Evolutionary conservation across 2,113 vertebrate species (phyloP), one percentile per base, ranked within the genome.

Genomic region (Scomber scombrus): DNA sequence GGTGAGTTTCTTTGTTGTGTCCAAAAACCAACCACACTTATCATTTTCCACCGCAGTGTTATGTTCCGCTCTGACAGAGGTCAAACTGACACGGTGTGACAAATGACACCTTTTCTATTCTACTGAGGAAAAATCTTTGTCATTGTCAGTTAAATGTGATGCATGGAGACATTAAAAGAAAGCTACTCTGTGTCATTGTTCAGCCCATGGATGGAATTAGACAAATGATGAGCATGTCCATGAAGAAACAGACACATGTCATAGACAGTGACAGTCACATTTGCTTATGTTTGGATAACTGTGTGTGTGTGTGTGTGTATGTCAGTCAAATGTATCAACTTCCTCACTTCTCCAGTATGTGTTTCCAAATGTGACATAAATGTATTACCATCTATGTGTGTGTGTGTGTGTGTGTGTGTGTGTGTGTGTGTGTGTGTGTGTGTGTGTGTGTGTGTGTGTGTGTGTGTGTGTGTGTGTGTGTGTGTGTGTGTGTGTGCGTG

Each of bases 191-290:
- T 26, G 19, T 0, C 16, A 72, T 81, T 19, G 60, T 54, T 61
- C 7, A 26, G 11, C 3, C 2, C 54, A 58, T 47, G 23, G 14
- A 64, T 54, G 34, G 34, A n/a, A 19, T 19, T 47, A 51, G 21
- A 60, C 47, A 54, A 75, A 80, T 40, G 31, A 69, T 14, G 68
- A 73, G 49, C 56, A 52, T 2, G 3, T 40, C 34, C 63, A 70
- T 55, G 21, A 54, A 62, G 64, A 70, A 73, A 49, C 4, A n/a
- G 62, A 77, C 61, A 67, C 49, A 45, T 29, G 46, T 72, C 50
- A 58, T 21, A 51, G 29, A 65, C 16, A 14, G 57, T 47, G 58
- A 63, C 19, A 31, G 19, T 73, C 56, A 60, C 31, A 60, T 70
- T 26, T 49, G 15, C 23, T 1, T 47, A 8, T 54, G 67, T 21